A percentile compares a stretch with the other conserved stretches of the same genome.
phyloP scores from a whole-genome alignment of 2,113 vertebrate species.

The Pithys albifrons region DNA sequence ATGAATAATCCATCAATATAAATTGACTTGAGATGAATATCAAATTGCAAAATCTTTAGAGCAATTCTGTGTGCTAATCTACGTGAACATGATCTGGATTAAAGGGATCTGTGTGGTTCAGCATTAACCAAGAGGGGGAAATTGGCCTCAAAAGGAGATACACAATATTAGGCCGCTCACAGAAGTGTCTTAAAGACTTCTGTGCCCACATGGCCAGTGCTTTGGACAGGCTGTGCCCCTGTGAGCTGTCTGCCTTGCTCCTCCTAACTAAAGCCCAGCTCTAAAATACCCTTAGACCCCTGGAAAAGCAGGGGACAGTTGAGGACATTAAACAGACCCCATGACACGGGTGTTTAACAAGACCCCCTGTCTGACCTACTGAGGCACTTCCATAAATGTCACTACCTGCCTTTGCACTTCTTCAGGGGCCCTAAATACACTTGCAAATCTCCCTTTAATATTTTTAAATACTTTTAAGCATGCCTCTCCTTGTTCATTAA shows the following conservation, averaged over 20 bases:
- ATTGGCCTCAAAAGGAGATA: neutral
- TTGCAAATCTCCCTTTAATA: constrained; percentile 43
- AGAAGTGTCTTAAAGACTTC: neutral
- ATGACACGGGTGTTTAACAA: neutral
- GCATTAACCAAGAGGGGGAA: constrained; percentile 11
- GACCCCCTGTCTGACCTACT: neutral
- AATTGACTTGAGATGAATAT: constrained; percentile 61
- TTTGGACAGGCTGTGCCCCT: neutral
- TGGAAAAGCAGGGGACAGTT: neutral
- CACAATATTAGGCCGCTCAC: neutral
- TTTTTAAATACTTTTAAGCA: constrained; percentile 38
- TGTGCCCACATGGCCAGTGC: neutral
- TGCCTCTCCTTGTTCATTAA: constrained; percentile 41
- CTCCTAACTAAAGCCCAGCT: neutral
- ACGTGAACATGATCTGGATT: constrained; percentile 33
- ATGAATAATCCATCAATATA: constrained; percentile 62
- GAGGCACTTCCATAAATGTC: neutral
- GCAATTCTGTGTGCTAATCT: constrained; percentile 41
- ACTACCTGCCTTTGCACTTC: neutral
- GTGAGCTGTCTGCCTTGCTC: neutral
- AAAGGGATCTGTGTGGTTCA: constrained; percentile 52
- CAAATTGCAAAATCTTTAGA: constrained; percentile 49
- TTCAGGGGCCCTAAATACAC: neutral
- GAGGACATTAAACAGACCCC: neutral
- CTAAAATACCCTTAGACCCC: neutral